Base-by-base conservation (phyloP, 2,888 invertebrate genomes). In the Bellardia bayeri region DNA sequence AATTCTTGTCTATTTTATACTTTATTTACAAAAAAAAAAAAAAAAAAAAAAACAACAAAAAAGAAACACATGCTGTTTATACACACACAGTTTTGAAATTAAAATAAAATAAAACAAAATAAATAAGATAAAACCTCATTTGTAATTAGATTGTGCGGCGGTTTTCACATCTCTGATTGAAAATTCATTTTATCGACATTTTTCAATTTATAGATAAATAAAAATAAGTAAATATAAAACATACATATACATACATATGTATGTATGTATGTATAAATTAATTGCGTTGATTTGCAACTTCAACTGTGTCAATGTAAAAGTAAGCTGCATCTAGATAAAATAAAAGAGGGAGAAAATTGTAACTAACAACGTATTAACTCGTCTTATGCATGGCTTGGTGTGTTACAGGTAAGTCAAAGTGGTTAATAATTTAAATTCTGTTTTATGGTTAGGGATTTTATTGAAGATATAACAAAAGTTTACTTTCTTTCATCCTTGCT, bases 71-170 rank as follows among this genome's bases (percentile, higher is more conserved):
- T 9, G n/a, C 51, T 63, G 13, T 16, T 63, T 30, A 61, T 11
- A 7, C 30, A 63, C 54, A 51, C 14, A 68, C 5, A 23, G 45
- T n/a, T 14, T 54, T 9, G 30, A 13, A 37, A n/a, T 11, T 23
- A 71, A 14, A 72, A 71, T 9, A 72, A 14, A 33, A 56, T 11
- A 30, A 13, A 40, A 9, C 45, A 45, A n/a, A 54, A n/a, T 23
- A 40, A 83, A 58, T 30, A 16, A 79, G 11, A 71, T 3, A 69
- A 61, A 75, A 75, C 64, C 80, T 61, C 71, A 87, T 83, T 76
- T 80, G 64, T 64, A 76, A 87, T 87, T 75, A 80, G 69, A 87
- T 76, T 83, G 45, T 87, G 83, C 14, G 64, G 76, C 33, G n/a
- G 11, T 30, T 42, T 49, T 58, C 72, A 51, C 11, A 63, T 37